A percentile compares a stretch with the other conserved stretches of the same genome.
Evolutionary conservation across 1,140 invertebrate genomes (phyloP).

Genomic region (Caenorhabditis latens): DNA sequence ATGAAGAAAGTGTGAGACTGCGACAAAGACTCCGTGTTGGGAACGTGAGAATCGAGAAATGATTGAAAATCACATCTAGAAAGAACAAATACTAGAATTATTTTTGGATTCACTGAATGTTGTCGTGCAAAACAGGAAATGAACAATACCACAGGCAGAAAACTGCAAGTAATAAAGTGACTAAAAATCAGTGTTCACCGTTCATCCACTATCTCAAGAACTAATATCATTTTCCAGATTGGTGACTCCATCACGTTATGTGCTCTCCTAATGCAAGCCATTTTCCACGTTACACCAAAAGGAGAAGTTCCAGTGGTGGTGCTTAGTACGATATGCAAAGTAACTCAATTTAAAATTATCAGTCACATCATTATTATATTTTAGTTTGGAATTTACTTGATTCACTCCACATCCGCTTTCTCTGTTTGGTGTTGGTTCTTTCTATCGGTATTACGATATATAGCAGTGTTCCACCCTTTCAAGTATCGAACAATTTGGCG

Average conservation of each 20-base stretch:
- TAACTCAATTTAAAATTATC: constrained; percentile 37
- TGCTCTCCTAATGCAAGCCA: constrained; percentile 68
- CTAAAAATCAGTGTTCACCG: no score
- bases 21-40: background rate
- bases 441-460: constrained; percentile 73
- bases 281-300: constrained; percentile 70
- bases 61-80: background rate
- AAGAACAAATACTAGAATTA: background rate
- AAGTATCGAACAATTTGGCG: constrained; percentile 74
- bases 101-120: no score
- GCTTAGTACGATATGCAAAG: constrained; percentile 72
- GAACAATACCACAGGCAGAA: background rate
- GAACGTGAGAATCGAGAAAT: constrained; percentile 10
- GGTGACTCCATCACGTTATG: constrained; percentile 74
- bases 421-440: constrained; percentile 75
- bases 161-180: background rate
- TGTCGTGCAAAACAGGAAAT: no score
- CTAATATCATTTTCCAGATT: constrained; percentile 34
- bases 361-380: background rate
- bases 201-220: background rate
- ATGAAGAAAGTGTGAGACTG: constrained; percentile 27
- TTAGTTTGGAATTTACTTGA: constrained; percentile 72
- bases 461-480: constrained; percentile 75
- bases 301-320: constrained; percentile 43
- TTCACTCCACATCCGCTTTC: constrained; percentile 75